Evolutionary conservation across 2,113 vertebrate genomes (phyloP), one percentile per base, ranked within the genome.

Genomic region (Eretmochelys imbricata): DNA sequence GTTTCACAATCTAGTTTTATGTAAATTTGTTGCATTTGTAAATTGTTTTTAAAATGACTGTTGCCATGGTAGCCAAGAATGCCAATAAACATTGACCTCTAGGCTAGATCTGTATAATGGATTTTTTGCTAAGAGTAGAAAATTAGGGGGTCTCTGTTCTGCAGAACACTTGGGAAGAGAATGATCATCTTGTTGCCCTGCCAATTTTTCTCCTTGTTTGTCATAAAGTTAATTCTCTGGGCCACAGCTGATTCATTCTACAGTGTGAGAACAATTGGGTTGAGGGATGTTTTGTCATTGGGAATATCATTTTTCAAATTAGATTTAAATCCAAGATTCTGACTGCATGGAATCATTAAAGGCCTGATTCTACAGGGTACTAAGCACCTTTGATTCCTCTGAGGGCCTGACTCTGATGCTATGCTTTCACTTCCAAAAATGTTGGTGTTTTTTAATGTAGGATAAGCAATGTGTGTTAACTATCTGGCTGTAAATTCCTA

Each of bases 391-490:
- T 91, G 49, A n/a, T 84, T 91, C 50, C 46, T 55, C 6, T 42
- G 84, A 57, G 27, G 65, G 24, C 5, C 1, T 54, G 27, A 17
- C 9, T 0, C 0, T 22, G 53, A 5, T 4, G 11, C 11, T 48
- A 83, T 87, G 3, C 75, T 87, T 84, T 76, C 53, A 76, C 8
- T n/a, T 48, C 25, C 72, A 90, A 81, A 79, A 6, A 20, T 22
- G 16, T 29, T 80, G 17, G 38, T 49, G 65, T 38, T 49, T 84
- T 91, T 82, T 79, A 57, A 31, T 84, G 10, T 16, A 22, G 59
- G 27, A 8, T 72, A 29, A 54, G 2, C 76, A 31, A 25, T 1
- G 0, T 42, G 29, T 46, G 19, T 72, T 72, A 72, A n/a, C 19
- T 72, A 38, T n/a, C 8, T 69, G 65, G 35, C 35, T 69, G 35